Conservation (phyloP, 2,888 invertebrate genomes). For the Colostygia pectinataria region DNA sequence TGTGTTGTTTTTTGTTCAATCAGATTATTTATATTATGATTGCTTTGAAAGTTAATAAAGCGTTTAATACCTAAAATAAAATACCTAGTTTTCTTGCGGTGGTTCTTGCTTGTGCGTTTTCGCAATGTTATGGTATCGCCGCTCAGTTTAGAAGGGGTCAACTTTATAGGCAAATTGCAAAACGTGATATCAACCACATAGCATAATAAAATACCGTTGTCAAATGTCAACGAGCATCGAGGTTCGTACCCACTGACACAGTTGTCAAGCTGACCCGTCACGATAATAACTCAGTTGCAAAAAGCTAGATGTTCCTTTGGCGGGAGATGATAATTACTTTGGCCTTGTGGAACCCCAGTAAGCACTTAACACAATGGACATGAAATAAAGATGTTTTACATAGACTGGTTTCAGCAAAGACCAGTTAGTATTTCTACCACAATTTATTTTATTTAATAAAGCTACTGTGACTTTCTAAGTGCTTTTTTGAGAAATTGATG, state of each 20-base stretch:
- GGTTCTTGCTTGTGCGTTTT: constrained; percentile 9
- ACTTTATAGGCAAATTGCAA: constrained; percentile 20
- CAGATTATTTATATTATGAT: constrained; percentile 5
- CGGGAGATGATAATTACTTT: constrained; percentile 15
- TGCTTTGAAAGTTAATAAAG: background rate
- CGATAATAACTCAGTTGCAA: constrained; percentile 45
- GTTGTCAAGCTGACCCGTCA: constrained; percentile 44
- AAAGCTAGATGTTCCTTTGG: constrained; percentile 35
- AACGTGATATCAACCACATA: constrained; percentile 11
- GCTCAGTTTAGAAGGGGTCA: constrained; percentile 17
- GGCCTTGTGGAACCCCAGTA: constrained; percentile 10
- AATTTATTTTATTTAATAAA: no score
- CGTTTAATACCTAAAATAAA: background rate
- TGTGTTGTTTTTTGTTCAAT: constrained; percentile 13
- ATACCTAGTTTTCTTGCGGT: background rate
- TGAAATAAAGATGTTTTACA: background rate
- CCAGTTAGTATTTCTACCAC: no score
- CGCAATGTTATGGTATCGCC: constrained; percentile 5
- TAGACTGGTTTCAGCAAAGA: background rate
- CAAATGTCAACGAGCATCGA: constrained; percentile 27
- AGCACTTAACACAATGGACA: background rate
- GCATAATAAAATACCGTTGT: constrained; percentile 26
- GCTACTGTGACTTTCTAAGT: no score
- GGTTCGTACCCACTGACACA: constrained; percentile 43
- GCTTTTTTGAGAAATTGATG: no score